Percentiles rank a stretch among this genome's conserved stretches.
Conservation (phyloP, 2,888 invertebrate genomes). For the Exephanes ischioxanthus region DNA sequence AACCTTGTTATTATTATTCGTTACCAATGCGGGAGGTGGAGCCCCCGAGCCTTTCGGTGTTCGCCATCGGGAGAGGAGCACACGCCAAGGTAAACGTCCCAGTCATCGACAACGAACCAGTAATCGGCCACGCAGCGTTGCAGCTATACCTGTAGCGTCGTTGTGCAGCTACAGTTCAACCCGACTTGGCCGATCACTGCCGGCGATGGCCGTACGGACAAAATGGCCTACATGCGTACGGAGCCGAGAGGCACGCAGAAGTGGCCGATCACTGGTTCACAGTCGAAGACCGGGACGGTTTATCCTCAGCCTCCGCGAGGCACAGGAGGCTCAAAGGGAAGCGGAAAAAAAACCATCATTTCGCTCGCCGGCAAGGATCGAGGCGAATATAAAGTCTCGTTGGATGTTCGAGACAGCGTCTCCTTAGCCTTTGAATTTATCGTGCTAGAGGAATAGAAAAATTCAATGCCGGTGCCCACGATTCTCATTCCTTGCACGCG, state of each 20-base stretch:
- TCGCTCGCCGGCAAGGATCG: slow-evolving; percentile 36
- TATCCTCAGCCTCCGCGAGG: background rate
- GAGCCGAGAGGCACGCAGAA: background rate
- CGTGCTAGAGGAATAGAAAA: slow-evolving; percentile 30
- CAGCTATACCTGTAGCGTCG: background rate
- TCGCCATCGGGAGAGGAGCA: slow-evolving; percentile 27
- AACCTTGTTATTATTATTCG: slow-evolving; percentile 61
- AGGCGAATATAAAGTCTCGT: slow-evolving; percentile 41
- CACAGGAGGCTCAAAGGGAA: slow-evolving; percentile 9
- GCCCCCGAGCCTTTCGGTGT: slow-evolving; percentile 46
- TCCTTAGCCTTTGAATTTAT: slow-evolving; percentile 54
- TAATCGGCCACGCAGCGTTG: background rate
- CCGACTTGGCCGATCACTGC: background rate
- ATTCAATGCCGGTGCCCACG: slow-evolving; percentile 6
- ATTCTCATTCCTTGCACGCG: slow-evolving; percentile 45
- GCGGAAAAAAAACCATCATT: slow-evolving; percentile 33
- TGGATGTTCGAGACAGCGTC: slow-evolving; percentile 22
- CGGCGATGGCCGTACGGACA: background rate
- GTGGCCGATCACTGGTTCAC: background rate
- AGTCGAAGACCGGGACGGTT: background rate
- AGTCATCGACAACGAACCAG: background rate
- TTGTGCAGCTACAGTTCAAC: background rate
- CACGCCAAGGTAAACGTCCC: background rate
- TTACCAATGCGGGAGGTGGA: slow-evolving; percentile 57
- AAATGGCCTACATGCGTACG: background rate